Conservation (phyloP, 2,797 vertebrate genomes). For the Lutra lutra region DNA sequence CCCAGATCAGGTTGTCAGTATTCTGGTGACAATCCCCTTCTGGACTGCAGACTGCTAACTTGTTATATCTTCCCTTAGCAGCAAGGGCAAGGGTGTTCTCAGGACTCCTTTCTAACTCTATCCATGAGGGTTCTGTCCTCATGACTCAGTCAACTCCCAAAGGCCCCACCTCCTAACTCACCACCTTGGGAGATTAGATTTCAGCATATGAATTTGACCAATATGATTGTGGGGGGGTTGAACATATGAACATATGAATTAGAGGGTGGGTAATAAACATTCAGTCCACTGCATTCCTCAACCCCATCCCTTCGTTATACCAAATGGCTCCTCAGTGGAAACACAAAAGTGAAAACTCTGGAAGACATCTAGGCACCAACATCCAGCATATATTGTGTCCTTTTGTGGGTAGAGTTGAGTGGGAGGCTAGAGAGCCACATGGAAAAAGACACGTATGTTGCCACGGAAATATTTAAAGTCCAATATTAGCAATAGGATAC, state of each 20-base stretch:
- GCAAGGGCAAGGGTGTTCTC: neutral
- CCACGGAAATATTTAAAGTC: neutral
- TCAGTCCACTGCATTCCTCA: neutral
- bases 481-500: slow-evolving; percentile 11
- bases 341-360: slow-evolving; percentile 27
- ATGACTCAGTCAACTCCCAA: neutral
- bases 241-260: neutral
- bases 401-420: neutral
- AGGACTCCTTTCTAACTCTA: neutral
- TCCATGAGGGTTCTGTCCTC: neutral
- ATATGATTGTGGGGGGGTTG: neutral
- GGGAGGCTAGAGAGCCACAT: neutral
- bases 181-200: neutral
- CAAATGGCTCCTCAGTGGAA: slow-evolving; percentile 22
- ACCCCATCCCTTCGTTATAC: neutral
- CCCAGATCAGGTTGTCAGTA: neutral
- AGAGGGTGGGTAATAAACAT: neutral
- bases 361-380: neutral
- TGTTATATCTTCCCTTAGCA: neutral
- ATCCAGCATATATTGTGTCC: neutral
- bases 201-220: neutral
- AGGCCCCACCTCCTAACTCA: neutral
- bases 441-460: neutral
- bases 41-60: neutral
- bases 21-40: neutral